A percentile compares a stretch with the other conserved stretches of the same genome.
Evolutionary conservation across 2,113 vertebrate genomes (phyloP).

Genomic region (Pteropus alecto): DNA sequence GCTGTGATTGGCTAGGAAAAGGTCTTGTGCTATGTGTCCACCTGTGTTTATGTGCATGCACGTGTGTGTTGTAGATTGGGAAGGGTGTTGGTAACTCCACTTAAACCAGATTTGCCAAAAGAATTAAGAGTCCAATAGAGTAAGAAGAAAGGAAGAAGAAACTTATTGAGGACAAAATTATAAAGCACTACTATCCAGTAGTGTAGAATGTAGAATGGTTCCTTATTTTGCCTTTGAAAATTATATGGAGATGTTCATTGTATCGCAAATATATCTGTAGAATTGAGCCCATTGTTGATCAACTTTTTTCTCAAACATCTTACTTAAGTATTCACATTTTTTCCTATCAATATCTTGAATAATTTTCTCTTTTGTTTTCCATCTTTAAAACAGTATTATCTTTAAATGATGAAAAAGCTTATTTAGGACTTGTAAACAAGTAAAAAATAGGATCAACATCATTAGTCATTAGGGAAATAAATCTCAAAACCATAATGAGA

Average conservation of each 20-base stretch:
- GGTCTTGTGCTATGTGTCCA: neutral
- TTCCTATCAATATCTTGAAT: neutral
- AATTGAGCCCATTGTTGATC: neutral
- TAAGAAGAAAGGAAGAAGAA: neutral
- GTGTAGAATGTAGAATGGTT: neutral
- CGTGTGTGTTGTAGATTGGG: neutral
- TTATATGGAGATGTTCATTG: neutral
- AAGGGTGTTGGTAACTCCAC: neutral
- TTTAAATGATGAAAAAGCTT: constrained; percentile 24
- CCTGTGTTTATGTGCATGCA: neutral
- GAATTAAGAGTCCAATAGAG: neutral
- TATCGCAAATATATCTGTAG: neutral
- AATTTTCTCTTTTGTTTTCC: neutral
- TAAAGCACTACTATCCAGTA: neutral
- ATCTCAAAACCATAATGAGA: constrained; percentile 5
- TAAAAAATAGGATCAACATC: neutral
- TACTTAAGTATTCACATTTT: neutral
- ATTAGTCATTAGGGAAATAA: neutral
- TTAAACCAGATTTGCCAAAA: neutral
- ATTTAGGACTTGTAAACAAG: neutral
- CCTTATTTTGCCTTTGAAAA: constrained; percentile 15
- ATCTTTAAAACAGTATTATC: neutral
- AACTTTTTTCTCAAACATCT: neutral
- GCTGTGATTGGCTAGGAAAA: neutral
- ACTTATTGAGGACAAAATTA: neutral